Conservation (phyloP, 2,797 vertebrate genomes). For the Peromyscus melanophrys region DNA sequence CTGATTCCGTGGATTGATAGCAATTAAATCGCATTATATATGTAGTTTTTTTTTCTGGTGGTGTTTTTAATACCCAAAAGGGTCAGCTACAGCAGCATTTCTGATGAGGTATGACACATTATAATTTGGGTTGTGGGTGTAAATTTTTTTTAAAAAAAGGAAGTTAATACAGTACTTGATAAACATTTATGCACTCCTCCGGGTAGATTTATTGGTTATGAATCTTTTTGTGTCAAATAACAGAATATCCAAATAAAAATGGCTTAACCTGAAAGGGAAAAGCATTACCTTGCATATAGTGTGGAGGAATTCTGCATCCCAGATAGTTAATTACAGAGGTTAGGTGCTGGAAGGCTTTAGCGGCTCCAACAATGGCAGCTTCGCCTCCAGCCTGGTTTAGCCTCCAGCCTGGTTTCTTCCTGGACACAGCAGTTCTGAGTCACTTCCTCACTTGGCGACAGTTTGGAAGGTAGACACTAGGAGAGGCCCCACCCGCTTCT, state of each 20-base stretch:
- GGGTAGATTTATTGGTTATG: slow-evolving; percentile 41
- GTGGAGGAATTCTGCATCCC: neutral
- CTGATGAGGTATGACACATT: slow-evolving; percentile 45
- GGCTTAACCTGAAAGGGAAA: slow-evolving; percentile 26
- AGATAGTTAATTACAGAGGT: neutral
- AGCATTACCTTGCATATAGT: neutral
- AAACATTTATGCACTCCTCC: slow-evolving; percentile 34
- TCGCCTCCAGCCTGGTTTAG: neutral
- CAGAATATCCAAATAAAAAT: slow-evolving; percentile 60
- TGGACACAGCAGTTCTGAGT: neutral
- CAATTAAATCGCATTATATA: too few species aligned
- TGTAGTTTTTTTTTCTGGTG: neutral
- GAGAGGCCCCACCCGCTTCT: neutral
- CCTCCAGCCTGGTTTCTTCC: slow-evolving; percentile 21
- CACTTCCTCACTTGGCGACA: neutral
- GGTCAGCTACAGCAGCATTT: slow-evolving; percentile 33
- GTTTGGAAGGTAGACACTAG: neutral
- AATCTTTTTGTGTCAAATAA: slow-evolving; percentile 43
- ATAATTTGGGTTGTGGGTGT: slow-evolving; percentile 52
- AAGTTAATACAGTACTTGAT: slow-evolving; percentile 43
- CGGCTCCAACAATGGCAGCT: neutral
- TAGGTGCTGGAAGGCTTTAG: neutral
- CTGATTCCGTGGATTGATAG: too few species aligned
- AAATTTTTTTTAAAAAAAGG: slow-evolving; percentile 47
- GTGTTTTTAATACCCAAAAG: slow-evolving; percentile 63